Base-by-base conservation (phyloP, 1,140 invertebrate species). In the Drosophila ficusphila region DNA sequence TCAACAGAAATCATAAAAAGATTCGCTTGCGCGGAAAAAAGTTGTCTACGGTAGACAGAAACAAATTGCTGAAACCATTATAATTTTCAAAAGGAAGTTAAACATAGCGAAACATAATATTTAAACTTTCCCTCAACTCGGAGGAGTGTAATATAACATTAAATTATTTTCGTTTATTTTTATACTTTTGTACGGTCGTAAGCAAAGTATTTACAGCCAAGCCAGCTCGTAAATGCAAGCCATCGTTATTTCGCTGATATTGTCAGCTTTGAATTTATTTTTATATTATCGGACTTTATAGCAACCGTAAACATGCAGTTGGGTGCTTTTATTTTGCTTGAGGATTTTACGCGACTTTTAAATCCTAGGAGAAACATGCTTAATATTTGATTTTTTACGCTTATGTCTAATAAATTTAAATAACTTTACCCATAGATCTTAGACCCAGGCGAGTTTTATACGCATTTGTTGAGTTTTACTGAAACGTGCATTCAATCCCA, bases 221-320 rank as follows among this genome's bases (percentile, higher is more conserved):
- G 12, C 8, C 7, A 39, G 21, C 31, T 77, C 72, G 53, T 65
- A 65, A 77, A 77, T 34, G 33, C 18, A 47, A 29, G 14, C 21
- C 9, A 41, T 18, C 21, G 14, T 18, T 51, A 23, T 19, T 41
- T 34, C 34, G 42, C 31, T 38, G 42, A 54, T 73, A 54, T 60
- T 41, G 41, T 51, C 38, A 33, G 54, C 47, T 38, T 61, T 34
- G 42, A 61, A 65, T 71, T 56, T 52, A 54, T 60, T 44, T 75
- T 78, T 71, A 70, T 61, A 78, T 60, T 70, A 61, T 75, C 60
- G 51, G 36, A 58, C 51, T 79, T 79, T 73, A 77, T 51, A 48
- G 39, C 61, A 2, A 33, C 36, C 33, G 36, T 75, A 71, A 75
- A 73, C 49, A 56, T 69, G 51, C 41, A 62, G 12, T 54, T 25